phyloP scores from a whole-genome alignment of 37 sponge, comb jelly and placozoan species.

The Cliona cf. orientalis region DNA sequence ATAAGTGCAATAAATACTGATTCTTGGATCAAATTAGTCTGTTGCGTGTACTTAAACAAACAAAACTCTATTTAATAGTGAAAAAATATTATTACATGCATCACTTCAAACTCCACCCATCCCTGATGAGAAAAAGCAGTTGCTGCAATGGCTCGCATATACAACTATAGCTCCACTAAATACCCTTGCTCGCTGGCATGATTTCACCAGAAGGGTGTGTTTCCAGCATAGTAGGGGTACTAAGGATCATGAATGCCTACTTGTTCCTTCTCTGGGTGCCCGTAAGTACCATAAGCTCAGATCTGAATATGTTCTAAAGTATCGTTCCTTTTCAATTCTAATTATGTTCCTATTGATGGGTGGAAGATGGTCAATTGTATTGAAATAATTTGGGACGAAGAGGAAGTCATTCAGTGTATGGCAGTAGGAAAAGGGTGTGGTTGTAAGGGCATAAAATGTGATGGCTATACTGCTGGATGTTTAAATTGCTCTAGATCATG shows the following conservation, averaged over 20 bases:
- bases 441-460: background rate
- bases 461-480: background rate
- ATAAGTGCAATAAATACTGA: background rate
- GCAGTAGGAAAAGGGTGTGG: background rate
- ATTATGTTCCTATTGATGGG: background rate
- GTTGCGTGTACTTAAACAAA: slow-evolving; percentile 1
- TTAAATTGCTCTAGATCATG: background rate
- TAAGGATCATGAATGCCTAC: slow-evolving; percentile 3
- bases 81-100: background rate
- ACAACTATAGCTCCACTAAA: background rate
- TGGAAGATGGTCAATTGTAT: background rate
- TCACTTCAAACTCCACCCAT: background rate
- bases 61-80: slow-evolving; percentile 4
- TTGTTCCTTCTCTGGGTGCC: background rate
- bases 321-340: background rate
- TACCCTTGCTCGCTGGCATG: background rate
- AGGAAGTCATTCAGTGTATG: background rate
- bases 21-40: background rate
- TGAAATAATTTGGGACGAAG: background rate
- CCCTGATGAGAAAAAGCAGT: background rate
- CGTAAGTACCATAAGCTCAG: background rate
- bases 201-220: slow-evolving; percentile 9
- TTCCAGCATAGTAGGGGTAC: background rate
- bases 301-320: slow-evolving; percentile 1
- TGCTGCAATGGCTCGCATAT: background rate